phyloP scores from a whole-genome alignment of 1,140 invertebrate genomes.

The Tetramorium alpestre region DNA sequence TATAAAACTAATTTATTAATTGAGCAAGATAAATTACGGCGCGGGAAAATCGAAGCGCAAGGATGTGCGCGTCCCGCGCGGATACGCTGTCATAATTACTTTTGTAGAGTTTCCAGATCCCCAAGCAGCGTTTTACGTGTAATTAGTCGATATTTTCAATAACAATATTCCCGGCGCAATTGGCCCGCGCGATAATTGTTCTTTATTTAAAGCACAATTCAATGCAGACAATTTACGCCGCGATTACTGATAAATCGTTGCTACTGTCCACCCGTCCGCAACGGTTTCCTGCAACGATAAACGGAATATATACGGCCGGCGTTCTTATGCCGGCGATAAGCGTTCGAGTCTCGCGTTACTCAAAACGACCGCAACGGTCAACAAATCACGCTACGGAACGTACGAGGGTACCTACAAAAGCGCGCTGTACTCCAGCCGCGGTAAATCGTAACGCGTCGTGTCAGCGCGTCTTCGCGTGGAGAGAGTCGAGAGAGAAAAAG shows the following conservation, averaged over 20 bases:
- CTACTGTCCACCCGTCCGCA: neutral
- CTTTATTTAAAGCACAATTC: neutral
- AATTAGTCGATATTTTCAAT: slow-evolving; percentile 5
- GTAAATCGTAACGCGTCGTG: neutral
- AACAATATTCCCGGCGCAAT: slow-evolving; percentile 1
- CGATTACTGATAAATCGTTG: neutral
- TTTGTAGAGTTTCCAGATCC: neutral
- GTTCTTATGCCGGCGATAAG: too few species aligned
- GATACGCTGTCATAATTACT: neutral
- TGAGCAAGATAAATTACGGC: neutral
- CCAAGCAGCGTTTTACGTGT: neutral
- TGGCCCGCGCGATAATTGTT: neutral
- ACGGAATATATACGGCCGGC: too few species aligned
- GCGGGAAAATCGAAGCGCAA: neutral
- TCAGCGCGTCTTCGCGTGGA: neutral
- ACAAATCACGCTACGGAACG: neutral
- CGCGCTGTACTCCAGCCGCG: neutral
- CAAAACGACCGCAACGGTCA: neutral
- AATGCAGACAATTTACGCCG: neutral
- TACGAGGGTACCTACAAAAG: neutral
- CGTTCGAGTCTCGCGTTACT: neutral
- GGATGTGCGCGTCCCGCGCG: neutral
- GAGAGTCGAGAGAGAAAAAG: neutral
- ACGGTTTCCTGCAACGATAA: neutral
- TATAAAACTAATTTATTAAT: slow-evolving; percentile 23